Percentiles rank a stretch among this genome's conserved stretches.
phyloP scores from a whole-genome alignment of 2,113 vertebrate genomes.

The Hippocampus comes region DNA sequence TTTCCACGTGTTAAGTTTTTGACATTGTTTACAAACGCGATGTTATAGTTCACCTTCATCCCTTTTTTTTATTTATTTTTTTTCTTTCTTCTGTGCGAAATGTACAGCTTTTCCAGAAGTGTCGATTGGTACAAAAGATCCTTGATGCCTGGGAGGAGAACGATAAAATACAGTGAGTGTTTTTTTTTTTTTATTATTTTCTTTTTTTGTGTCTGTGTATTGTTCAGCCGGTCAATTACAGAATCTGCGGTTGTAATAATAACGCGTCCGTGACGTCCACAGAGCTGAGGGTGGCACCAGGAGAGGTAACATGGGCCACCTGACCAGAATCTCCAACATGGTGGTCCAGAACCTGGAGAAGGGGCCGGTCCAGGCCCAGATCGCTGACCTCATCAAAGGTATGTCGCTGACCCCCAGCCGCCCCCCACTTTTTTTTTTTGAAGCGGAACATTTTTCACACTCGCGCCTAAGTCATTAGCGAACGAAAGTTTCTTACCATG shows the following conservation, averaged over 20 bases:
- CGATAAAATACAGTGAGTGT: slow-evolving; percentile 88
- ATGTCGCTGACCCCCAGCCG: not conserved
- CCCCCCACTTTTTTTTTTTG: not conserved
- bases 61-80: not conserved
- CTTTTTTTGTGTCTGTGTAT: not conserved
- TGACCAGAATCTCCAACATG: slow-evolving; percentile 91
- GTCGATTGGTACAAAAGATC: slow-evolving; percentile 89
- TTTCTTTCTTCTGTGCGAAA: not conserved
- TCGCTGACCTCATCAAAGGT: slow-evolving; percentile 89
- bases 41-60: not conserved
- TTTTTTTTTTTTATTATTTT: not conserved
- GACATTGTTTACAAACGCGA: too few relatives aligned
- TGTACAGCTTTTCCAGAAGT: slow-evolving; percentile 88
- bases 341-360: slow-evolving; percentile 93
- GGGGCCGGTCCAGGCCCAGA: slow-evolving; percentile 83
- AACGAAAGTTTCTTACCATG: not conserved
- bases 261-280: slow-evolving; percentile 16
- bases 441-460: not conserved
- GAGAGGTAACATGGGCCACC: slow-evolving; percentile 94
- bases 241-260: not conserved
- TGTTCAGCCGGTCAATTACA: not conserved
- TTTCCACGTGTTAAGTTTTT: too few relatives aligned
- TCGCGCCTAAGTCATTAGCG: not conserved
- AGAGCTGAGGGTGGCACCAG: slow-evolving; percentile 89
- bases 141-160: slow-evolving; percentile 96